Conservation (phyloP, 2,888 invertebrate species). For the Lasioglossum zephyrum region DNA sequence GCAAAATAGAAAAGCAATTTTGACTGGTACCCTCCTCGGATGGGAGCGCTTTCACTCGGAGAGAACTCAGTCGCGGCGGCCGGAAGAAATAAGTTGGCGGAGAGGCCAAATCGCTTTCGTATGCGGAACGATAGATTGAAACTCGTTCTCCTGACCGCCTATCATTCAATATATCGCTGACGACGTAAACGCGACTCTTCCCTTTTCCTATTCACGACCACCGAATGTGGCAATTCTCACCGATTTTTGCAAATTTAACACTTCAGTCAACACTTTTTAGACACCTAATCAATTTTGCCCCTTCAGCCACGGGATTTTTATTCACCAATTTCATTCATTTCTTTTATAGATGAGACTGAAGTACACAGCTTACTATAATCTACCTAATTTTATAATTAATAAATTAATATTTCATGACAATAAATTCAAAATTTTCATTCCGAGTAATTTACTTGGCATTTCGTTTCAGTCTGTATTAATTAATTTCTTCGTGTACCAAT, state of each 20-base stretch:
- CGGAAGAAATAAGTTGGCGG: slow-evolving; percentile 54
- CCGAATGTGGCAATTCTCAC: not conserved
- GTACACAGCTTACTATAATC: not conserved
- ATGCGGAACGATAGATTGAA: slow-evolving; percentile 55
- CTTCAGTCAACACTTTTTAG: not conserved
- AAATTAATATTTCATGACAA: not conserved
- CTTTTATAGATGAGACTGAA: not conserved
- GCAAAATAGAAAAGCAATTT: slow-evolving; percentile 59
- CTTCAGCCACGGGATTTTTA: not conserved
- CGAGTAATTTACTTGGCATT: too few relatives aligned
- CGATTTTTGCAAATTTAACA: too few relatives aligned
- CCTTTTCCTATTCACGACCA: not conserved
- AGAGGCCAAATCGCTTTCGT: slow-evolving; percentile 49
- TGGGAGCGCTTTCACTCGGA: slow-evolving; percentile 23
- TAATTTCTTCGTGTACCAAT: too few relatives aligned
- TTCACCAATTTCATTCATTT: not conserved
- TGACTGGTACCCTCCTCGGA: slow-evolving; percentile 20
- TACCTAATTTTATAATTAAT: not conserved
- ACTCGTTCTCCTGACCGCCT: slow-evolving; percentile 17
- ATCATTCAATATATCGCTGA: slow-evolving; percentile 41
- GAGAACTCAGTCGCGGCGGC: slow-evolving; percentile 23
- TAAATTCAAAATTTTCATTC: not conserved
- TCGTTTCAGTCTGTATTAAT: too few relatives aligned
- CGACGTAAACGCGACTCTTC: not conserved
- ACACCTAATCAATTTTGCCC: too few relatives aligned